These are phyloP conservation scores for Echinops telfairi DNA, from an alignment of 2,113 vertebrate species.

Conservation along the genomic window DNA sequence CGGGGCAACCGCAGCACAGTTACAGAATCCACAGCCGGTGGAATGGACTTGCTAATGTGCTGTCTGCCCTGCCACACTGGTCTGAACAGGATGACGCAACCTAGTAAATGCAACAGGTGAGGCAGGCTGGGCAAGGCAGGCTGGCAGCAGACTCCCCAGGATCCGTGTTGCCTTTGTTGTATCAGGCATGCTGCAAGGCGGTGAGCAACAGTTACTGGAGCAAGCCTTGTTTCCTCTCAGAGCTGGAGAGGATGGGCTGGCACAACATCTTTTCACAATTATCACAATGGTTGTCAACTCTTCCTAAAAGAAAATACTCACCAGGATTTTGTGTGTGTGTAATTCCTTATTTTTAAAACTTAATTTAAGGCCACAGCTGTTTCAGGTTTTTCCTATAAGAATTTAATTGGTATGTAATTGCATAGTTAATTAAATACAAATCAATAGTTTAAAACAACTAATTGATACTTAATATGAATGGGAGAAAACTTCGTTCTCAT, in stretches of 20 bases:
- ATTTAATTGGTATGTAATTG: constrained; percentile 91
- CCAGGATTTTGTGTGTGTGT: constrained; percentile 78
- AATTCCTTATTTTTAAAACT: constrained; percentile 82
- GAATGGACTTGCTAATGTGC: background rate
- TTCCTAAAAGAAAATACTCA: background rate
- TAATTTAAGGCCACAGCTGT: constrained; percentile 87
- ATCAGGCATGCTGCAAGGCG: background rate
- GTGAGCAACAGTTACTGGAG: background rate
- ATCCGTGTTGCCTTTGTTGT: background rate
- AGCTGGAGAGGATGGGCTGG: background rate
- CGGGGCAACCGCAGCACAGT: background rate
- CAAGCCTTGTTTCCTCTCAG: background rate
- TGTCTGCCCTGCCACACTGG: background rate
- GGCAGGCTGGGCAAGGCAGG: background rate
- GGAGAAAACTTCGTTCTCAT: constrained; percentile 86
- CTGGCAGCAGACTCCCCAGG: background rate
- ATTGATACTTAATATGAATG: constrained; percentile 91
- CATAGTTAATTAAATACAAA: constrained; percentile 91
- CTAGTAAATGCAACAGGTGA: background rate
- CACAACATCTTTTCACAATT: constrained; percentile 46
- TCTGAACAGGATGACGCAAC: no score
- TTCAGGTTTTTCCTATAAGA: constrained; percentile 86
- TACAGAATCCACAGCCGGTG: background rate
- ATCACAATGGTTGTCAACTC: background rate
- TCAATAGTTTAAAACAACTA: constrained; percentile 90